phyloP scores from a whole-genome alignment of 2,888 invertebrate genomes.

The Mythimna lalbum region DNA sequence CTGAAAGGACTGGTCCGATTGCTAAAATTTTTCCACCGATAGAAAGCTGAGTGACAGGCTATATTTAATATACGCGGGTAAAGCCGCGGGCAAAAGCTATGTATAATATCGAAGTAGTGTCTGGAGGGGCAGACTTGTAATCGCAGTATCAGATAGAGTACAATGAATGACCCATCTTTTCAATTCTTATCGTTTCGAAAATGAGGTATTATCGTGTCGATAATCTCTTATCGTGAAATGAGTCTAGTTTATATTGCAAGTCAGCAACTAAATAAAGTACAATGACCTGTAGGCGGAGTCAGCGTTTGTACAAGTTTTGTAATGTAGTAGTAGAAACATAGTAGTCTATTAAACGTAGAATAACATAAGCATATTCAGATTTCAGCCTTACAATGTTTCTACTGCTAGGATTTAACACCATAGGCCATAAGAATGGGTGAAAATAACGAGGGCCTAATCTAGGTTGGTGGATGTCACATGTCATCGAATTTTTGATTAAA shows the following conservation, averaged over 20 bases:
- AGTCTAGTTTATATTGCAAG: constrained; percentile 54
- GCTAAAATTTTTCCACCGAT: too few relatives aligned
- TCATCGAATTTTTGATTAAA: too few relatives aligned
- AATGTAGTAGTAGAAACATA: constrained; percentile 12
- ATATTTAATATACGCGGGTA: too few relatives aligned
- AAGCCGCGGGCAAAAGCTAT: background rate
- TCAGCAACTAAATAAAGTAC: constrained; percentile 72
- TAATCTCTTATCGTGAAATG: constrained; percentile 51
- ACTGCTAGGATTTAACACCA: too few relatives aligned
- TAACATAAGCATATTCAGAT: too few relatives aligned
- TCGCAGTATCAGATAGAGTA: constrained; percentile 9
- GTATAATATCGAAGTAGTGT: background rate
- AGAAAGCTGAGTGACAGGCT: too few relatives aligned
- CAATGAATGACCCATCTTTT: constrained; percentile 26
- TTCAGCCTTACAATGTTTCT: too few relatives aligned
- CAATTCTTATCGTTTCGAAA: constrained; percentile 18
- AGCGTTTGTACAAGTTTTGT: constrained; percentile 63
- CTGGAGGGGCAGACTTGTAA: background rate
- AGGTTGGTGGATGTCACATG: too few relatives aligned
- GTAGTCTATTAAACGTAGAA: background rate
- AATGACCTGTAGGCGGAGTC: constrained; percentile 70
- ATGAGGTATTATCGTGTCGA: constrained; percentile 43
- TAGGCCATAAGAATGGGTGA: too few relatives aligned
- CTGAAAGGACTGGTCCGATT: too few relatives aligned
- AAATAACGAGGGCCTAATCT: too few relatives aligned